Conservation (phyloP, 2,888 invertebrate genomes). For the Galeopsomyia nigrocyanea region DNA sequence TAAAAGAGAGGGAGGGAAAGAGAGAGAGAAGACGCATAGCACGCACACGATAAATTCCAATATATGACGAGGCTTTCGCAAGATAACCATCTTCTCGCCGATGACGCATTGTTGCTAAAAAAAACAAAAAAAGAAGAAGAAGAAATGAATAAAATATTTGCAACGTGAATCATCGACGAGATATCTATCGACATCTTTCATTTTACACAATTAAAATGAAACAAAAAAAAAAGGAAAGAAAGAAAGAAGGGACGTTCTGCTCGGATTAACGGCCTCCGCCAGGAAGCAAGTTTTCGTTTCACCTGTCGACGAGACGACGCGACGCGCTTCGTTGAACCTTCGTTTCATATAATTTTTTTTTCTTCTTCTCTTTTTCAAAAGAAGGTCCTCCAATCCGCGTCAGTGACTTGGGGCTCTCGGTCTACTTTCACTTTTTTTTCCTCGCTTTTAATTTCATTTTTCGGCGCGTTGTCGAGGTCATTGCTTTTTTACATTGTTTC, state of each 20-base stretch:
- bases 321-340: slow-evolving; percentile 3
- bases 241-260: slow-evolving; percentile 10
- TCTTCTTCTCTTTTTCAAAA: slow-evolving; percentile 20
- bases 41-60: slow-evolving; percentile 37
- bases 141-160: background rate
- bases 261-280: slow-evolving; percentile 23
- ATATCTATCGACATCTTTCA: background rate
- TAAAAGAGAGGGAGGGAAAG: slow-evolving; percentile 15
- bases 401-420: background rate
- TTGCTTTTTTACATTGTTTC: too few relatives aligned
- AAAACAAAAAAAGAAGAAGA: background rate
- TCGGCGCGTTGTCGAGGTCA: too few relatives aligned
- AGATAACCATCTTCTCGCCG: slow-evolving; percentile 35
- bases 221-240: background rate
- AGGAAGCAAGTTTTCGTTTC: slow-evolving; percentile 35
- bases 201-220: background rate
- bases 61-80: slow-evolving; percentile 30
- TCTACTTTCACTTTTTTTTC: too few relatives aligned
- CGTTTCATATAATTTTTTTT: slow-evolving; percentile 28
- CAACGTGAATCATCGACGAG: slow-evolving; percentile 9
- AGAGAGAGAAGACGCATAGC: background rate
- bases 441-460: too few relatives aligned
- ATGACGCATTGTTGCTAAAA: slow-evolving; percentile 17
- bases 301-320: slow-evolving; percentile 37
- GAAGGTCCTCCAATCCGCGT: slow-evolving; percentile 22